Base-by-base conservation (phyloP, 2,888 invertebrate species). In the Drosophila infuscata region DNA sequence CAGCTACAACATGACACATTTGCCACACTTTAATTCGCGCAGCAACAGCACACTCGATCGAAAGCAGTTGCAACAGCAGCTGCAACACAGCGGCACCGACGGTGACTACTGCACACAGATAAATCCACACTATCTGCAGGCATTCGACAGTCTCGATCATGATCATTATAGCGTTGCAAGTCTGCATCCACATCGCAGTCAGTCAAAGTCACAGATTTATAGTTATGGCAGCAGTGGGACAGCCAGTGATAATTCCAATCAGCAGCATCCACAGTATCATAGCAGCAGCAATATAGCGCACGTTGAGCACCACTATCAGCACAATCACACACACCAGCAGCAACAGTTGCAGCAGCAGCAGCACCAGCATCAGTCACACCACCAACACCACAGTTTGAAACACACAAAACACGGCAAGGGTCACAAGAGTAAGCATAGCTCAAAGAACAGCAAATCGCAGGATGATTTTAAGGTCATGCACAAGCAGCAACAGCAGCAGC, bases 201-300 rank as follows among this genome's bases (percentile, higher is more conserved):
- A 92, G 46, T 92, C 92, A 5, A 92, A 92, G 73, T 91, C 92
- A 20, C 92, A 92, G 67, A 92, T 92, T 48, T 92, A 92, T 74
- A 84, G 91, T 54, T 88, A 89, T 43, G 89, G 91, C 79, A 90
- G 88, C 75, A 85, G 89, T 60, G 88, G 91, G 67, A 86, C 88
- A 35, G 83, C 88, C 81, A 91, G 88, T 72, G 88, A 89, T 43
- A 83, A 81, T 30, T 89, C 89, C 41, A 81, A 82, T 73, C 70
- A 85, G 74, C 79, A 74, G 58, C 81, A 74, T 48, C 81, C 84
- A 43, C 84, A 87, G 32, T 82, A 84, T 53, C 84, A 78, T 76
- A 90, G 77, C 88, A 88, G 84, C 79, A 89, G 75, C 71, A 89
- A 85, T 74, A 88, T 82, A 56, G 88, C 84, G 38, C 83, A 91